A percentile compares a stretch with the other conserved stretches of the same genome.
Conservation (phyloP, 2,888 invertebrate genomes). For the Thelaira solivaga region DNA sequence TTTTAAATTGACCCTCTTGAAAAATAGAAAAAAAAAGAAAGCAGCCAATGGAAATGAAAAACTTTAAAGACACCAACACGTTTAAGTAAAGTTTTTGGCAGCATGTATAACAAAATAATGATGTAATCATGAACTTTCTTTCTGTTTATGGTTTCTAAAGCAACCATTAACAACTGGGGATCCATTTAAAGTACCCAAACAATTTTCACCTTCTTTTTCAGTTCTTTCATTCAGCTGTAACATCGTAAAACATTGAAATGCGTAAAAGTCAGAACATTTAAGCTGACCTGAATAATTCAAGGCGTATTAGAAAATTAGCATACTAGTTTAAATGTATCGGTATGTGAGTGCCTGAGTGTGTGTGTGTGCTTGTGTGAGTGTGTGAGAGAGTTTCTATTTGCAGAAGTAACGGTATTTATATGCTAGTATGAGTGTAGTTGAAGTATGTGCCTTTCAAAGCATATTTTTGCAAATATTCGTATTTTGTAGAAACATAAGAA, state of each 20-base stretch:
- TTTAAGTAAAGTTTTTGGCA: slow-evolving; percentile 17
- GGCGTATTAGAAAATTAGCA: slow-evolving; percentile 45
- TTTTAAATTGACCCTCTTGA: slow-evolving; percentile 4
- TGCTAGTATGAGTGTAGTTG: too few species aligned
- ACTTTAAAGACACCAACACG: background rate
- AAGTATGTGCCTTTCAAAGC: too few species aligned
- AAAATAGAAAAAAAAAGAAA: background rate
- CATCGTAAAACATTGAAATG: slow-evolving; percentile 22
- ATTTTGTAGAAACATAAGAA: too few species aligned
- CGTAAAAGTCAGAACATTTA: slow-evolving; percentile 42
- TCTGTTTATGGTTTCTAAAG: background rate
- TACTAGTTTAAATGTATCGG: slow-evolving; percentile 25
- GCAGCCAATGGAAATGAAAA: background rate
- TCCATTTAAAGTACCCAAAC: slow-evolving; percentile 11
- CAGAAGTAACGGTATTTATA: too few species aligned
- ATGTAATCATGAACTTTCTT: slow-evolving; percentile 19
- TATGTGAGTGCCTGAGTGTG: background rate
- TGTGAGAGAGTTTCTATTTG: too few species aligned
- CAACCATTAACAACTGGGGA: slow-evolving; percentile 20
- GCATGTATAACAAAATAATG: slow-evolving; percentile 14
- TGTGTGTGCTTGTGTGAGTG: too few species aligned
- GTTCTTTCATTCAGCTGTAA: background rate
- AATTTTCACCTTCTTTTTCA: background rate
- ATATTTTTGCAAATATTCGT: too few species aligned
- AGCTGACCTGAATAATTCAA: slow-evolving; percentile 57